phyloP scores from a whole-genome alignment of 2,113 vertebrate genomes.

The Corythaeola cristata region DNA sequence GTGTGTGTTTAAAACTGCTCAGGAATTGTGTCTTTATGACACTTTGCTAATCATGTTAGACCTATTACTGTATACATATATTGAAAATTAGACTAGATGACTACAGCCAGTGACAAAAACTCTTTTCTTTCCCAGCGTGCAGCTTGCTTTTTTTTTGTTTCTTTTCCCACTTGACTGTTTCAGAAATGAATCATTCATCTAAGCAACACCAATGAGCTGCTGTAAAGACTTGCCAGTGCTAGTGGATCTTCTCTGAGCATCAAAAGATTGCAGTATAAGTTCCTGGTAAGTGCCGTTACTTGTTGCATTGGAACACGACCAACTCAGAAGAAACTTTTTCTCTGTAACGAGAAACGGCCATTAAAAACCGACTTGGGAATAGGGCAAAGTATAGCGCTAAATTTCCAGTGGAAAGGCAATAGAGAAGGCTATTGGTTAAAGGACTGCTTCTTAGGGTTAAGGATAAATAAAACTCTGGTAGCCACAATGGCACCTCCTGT shows the following conservation, averaged over 20 bases:
- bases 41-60: slow-evolving; percentile 50
- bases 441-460: slow-evolving; percentile 36
- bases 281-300: slow-evolving; percentile 44
- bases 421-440: slow-evolving; percentile 54
- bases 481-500: slow-evolving; percentile 67
- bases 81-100: slow-evolving; percentile 68
- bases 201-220: background rate
- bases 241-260: slow-evolving; percentile 53
- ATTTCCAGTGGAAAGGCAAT: slow-evolving; percentile 65
- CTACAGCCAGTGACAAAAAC: slow-evolving; percentile 37
- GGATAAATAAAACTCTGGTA: slow-evolving; percentile 65
- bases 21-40: slow-evolving; percentile 55
- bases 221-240: background rate
- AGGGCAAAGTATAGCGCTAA: slow-evolving; percentile 43
- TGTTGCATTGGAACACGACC: slow-evolving; percentile 32
- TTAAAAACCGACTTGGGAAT: slow-evolving; percentile 63
- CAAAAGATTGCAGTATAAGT: slow-evolving; percentile 35
- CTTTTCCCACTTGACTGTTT: background rate
- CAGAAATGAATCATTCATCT: slow-evolving; percentile 23
- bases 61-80: slow-evolving; percentile 53
- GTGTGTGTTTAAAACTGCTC: slow-evolving; percentile 5
- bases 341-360: slow-evolving; percentile 54
- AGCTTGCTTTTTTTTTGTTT: background rate
- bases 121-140: slow-evolving; percentile 20
- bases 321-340: slow-evolving; percentile 53